A percentile compares a stretch with the other conserved stretches of the same genome.
Conservation (phyloP, 2,797 vertebrate species). For the Scolopax rusticola region DNA sequence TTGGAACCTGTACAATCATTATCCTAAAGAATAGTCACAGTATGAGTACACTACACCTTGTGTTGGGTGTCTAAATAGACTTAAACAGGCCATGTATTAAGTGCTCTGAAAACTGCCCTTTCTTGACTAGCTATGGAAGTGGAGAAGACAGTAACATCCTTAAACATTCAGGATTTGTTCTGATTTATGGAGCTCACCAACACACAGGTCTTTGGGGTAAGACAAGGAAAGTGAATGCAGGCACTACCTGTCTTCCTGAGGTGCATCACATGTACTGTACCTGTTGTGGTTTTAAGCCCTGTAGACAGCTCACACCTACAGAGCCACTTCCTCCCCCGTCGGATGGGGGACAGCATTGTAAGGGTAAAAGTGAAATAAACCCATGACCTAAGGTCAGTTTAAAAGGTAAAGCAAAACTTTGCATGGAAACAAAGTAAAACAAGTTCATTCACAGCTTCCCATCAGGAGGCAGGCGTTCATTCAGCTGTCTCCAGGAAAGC, state of each 20-base stretch:
- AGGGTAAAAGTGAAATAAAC: background rate
- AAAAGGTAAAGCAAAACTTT: background rate
- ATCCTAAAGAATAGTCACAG: background rate
- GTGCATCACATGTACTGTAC: background rate
- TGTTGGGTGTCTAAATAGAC: background rate
- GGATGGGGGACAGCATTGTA: background rate
- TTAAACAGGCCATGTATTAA: background rate
- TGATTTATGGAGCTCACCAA: background rate
- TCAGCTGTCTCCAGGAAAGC: background rate
- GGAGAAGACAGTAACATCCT: background rate
- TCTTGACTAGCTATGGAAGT: fast-evolving
- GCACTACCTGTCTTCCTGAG: background rate
- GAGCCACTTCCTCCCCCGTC: background rate
- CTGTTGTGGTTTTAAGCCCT: background rate
- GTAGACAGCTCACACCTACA: fast-evolving
- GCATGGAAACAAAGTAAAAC: fast-evolving
- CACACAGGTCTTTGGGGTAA: background rate
- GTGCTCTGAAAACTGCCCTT: background rate
- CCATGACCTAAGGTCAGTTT: background rate
- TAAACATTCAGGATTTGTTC: background rate
- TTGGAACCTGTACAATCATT: background rate
- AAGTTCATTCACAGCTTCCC: background rate
- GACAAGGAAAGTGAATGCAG: background rate
- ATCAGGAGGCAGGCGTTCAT: background rate
- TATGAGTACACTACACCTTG: background rate